Evolutionary conservation across 2,888 invertebrate species (phyloP).

Genomic region (Cinara cedri): DNA sequence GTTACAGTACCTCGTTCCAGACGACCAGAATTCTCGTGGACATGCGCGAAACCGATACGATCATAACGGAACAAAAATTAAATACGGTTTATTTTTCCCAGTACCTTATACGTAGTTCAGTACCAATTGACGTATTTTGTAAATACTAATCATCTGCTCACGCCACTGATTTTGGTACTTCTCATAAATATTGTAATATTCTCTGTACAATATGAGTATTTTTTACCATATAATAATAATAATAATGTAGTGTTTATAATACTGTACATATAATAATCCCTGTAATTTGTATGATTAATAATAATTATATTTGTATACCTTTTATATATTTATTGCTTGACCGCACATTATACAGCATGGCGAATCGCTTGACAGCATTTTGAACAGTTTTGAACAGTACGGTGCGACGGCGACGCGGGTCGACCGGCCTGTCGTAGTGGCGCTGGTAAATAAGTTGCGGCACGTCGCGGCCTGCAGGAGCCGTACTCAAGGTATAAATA

Average conservation of each 20-base stretch:
- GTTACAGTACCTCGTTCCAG: too few species aligned
- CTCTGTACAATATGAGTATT: too few species aligned
- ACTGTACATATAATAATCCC: slow-evolving; percentile 18
- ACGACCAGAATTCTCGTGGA: too few species aligned
- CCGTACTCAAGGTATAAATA: slow-evolving; percentile 45
- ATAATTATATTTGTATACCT: slow-evolving; percentile 49
- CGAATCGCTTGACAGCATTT: slow-evolving; percentile 55
- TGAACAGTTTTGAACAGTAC: slow-evolving; percentile 55
- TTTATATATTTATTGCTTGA: slow-evolving; percentile 49
- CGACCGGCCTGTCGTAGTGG: slow-evolving; percentile 39
- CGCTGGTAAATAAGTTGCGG: slow-evolving; percentile 55
- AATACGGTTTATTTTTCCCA: too few species aligned
- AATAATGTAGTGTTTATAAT: neutral
- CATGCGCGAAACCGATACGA: too few species aligned
- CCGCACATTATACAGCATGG: slow-evolving; percentile 54
- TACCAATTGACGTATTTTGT: too few species aligned
- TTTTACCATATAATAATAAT: too few species aligned
- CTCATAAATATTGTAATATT: too few species aligned
- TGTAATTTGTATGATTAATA: slow-evolving; percentile 37
- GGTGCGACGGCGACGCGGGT: slow-evolving; percentile 40
- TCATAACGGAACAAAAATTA: too few species aligned
- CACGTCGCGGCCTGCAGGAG: slow-evolving; percentile 35
- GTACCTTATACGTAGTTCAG: too few species aligned
- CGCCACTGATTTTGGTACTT: too few species aligned
- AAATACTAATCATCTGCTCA: too few species aligned